phyloP scores from a whole-genome alignment of 2,113 vertebrate genomes.

The Rutilus rutilus region DNA sequence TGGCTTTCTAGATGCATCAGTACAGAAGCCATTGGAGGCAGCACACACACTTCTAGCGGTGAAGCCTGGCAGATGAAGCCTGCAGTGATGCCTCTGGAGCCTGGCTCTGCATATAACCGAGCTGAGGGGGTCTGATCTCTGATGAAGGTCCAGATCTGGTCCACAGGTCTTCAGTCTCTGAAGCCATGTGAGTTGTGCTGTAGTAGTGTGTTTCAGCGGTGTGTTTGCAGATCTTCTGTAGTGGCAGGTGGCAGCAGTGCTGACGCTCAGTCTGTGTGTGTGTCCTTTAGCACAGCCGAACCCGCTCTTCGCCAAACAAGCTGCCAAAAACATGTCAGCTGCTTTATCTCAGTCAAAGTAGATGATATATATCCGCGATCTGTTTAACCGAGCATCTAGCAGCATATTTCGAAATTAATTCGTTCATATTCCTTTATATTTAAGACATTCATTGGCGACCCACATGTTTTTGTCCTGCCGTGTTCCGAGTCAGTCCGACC shows the following conservation, averaged over 20 bases:
- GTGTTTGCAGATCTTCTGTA: not conserved
- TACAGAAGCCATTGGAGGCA: constrained; percentile 45
- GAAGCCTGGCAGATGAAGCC: not conserved
- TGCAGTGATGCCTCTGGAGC: not conserved
- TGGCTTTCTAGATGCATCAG: constrained; percentile 38
- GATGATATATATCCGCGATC: not conserved
- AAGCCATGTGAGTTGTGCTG: constrained; percentile 27
- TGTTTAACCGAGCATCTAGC: not conserved
- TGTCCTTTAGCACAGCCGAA: constrained; percentile 57
- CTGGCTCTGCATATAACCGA: not conserved
- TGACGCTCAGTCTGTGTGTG: constrained; percentile 33
- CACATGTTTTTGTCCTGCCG: constrained; percentile 68
- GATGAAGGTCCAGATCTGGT: constrained; percentile 8
- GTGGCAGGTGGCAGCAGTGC: constrained; percentile 7
- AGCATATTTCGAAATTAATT: not conserved
- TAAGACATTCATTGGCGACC: constrained; percentile 9
- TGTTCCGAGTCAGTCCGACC: constrained; percentile 64
- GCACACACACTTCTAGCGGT: not conserved
- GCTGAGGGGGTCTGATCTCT: not conserved
- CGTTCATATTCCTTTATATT: not conserved
- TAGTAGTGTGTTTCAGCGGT: not conserved
- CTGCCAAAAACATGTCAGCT: constrained; percentile 56
- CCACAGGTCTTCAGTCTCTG: constrained; percentile 24
- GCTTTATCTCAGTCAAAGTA: not conserved
- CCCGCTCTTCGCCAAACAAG: constrained; percentile 48